phyloP scores from a whole-genome alignment of 2,888 invertebrate species.

The Electrophaes corylata region DNA sequence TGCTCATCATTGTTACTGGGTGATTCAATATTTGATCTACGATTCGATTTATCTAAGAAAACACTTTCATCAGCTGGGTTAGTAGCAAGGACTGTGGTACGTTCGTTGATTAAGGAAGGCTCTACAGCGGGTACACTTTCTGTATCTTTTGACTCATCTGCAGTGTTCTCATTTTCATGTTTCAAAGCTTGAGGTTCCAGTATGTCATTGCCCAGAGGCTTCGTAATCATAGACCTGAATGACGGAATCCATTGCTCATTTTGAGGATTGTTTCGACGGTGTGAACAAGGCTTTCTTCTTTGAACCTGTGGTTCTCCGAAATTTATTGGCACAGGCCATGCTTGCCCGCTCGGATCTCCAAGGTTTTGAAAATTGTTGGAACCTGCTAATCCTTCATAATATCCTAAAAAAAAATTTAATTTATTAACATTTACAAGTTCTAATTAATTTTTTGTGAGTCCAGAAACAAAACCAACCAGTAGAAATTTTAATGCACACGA shows the following conservation, averaged over 20 bases:
- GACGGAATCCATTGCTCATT: conserved; percentile 31
- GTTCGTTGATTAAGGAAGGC: not conserved
- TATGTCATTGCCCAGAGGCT: conserved; percentile 24
- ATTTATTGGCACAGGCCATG: conserved; percentile 11
- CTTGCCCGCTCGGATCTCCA: not conserved
- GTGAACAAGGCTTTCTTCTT: conserved; percentile 41
- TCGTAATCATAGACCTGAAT: conserved; percentile 17
- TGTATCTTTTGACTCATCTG: not conserved
- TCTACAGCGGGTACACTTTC: not conserved
- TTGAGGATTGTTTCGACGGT: conserved; percentile 28
- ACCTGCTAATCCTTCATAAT: conserved; percentile 24
- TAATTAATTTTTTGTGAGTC: too few species aligned
- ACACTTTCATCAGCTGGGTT: not conserved
- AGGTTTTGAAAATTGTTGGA: conserved; percentile 7
- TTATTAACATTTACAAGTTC: too few species aligned
- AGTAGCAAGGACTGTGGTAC: not conserved
- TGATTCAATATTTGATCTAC: conserved; percentile 2
- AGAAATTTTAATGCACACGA: conserved; percentile 23
- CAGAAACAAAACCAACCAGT: conserved; percentile 34
- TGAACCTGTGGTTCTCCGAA: conserved; percentile 12
- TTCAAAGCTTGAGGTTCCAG: conserved; percentile 33
- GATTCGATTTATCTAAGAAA: not conserved
- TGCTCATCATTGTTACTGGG: not conserved
- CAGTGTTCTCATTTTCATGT: conserved; percentile 13
- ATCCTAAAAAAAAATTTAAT: conserved; percentile 20